phyloP scores from a whole-genome alignment of 2,797 vertebrate genomes.

The Gallinago stenura region DNA sequence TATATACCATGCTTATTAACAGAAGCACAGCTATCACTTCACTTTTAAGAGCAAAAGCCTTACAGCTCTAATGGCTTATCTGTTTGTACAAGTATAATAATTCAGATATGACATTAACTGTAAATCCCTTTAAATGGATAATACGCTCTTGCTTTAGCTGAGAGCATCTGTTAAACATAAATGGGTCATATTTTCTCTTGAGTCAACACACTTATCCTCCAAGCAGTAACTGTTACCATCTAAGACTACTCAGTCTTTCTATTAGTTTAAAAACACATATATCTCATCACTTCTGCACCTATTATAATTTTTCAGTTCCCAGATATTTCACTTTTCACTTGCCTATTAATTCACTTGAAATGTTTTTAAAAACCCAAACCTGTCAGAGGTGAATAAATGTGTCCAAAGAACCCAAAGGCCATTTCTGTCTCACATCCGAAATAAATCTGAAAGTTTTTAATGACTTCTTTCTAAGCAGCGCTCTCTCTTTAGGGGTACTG shows the following conservation, averaged over 20 bases:
- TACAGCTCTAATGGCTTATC: background rate
- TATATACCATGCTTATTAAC: background rate
- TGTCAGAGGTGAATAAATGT: background rate
- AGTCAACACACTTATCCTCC: conserved; percentile 42
- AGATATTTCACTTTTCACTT: conserved; percentile 1
- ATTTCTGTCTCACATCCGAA: conserved; percentile 10
- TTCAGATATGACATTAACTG: background rate
- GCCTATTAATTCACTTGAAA: conserved; percentile 37
- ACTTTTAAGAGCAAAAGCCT: background rate
- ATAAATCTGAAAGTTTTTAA: conserved; percentile 53
- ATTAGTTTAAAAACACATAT: conserved; percentile 43
- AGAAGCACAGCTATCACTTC: background rate
- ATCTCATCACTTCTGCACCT: background rate
- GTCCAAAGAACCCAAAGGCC: conserved; percentile 1
- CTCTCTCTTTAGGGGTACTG: conserved; percentile 32
- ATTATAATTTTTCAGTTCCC: conserved; percentile 30
- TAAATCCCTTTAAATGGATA: background rate
- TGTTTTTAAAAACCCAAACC: background rate
- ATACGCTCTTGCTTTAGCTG: conserved; percentile 8
- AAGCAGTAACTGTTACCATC: conserved; percentile 21
- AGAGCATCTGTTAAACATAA: conserved; percentile 33
- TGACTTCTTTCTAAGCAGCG: background rate
- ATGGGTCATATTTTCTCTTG: conserved; percentile 1
- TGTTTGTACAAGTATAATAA: background rate
- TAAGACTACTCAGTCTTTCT: conserved; percentile 5